A percentile compares a stretch with the other conserved stretches of the same genome.
phyloP scores from a whole-genome alignment of 1,140 invertebrate genomes.

The Cephus cinctus region DNA sequence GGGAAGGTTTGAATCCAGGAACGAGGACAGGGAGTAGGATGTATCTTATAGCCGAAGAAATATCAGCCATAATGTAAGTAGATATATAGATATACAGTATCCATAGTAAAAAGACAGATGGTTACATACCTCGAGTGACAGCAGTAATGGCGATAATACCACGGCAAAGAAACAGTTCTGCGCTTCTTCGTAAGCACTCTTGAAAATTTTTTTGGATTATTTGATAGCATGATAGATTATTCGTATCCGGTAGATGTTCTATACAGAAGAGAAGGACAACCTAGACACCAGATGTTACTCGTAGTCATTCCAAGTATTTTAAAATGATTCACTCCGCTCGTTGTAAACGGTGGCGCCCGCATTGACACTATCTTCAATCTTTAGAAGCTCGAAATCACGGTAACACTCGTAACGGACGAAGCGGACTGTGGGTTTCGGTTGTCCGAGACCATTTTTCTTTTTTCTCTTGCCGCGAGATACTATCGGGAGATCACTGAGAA shows the following conservation, averaged over 20 bases:
- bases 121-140: background rate
- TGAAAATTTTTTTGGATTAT: too few species aligned
- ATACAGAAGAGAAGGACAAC: too few species aligned
- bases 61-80: background rate
- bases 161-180: background rate
- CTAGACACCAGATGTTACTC: too few species aligned
- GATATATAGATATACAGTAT: background rate
- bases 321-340: slow-evolving; percentile 14
- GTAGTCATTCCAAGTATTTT: too few species aligned
- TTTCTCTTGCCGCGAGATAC: too few species aligned
- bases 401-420: too few species aligned
- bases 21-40: slow-evolving; percentile 20
- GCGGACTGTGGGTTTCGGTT: too few species aligned
- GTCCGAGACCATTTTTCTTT: too few species aligned
- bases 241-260: background rate
- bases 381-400: slow-evolving; percentile 16
- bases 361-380: slow-evolving; percentile 36
- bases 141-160: background rate
- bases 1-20: slow-evolving; percentile 28
- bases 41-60: slow-evolving; percentile 18
- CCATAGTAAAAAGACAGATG: background rate
- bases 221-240: too few species aligned
- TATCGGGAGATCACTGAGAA: slow-evolving; percentile 2
- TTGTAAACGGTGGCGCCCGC: slow-evolving; percentile 22
- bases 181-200: too few species aligned